Conservation (phyloP, 2,113 vertebrate species). For the Amphiprion ocellaris region DNA sequence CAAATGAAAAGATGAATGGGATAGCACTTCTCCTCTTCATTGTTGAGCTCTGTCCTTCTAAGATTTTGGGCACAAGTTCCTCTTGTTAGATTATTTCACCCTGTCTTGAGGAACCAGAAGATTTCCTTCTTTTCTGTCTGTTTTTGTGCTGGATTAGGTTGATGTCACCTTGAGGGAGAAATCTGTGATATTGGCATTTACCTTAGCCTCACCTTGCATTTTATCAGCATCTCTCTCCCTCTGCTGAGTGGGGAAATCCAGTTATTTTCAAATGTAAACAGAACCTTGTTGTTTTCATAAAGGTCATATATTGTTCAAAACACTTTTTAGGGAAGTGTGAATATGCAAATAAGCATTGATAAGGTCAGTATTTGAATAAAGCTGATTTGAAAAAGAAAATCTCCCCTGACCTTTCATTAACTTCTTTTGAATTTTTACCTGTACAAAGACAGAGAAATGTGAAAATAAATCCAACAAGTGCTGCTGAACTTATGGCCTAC, state of each 20-base stretch:
- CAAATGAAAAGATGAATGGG: slow-evolving; percentile 63
- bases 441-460: slow-evolving; percentile 17
- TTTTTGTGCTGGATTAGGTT: slow-evolving; percentile 6
- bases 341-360: slow-evolving; percentile 78
- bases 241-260: slow-evolving; percentile 34
- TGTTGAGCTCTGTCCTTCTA: slow-evolving; percentile 20
- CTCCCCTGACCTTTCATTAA: slow-evolving; percentile 70
- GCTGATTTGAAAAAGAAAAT: slow-evolving; percentile 46
- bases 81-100: background rate
- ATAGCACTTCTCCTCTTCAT: slow-evolving; percentile 19
- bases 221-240: background rate
- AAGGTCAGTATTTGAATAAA: slow-evolving; percentile 85
- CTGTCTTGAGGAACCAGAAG: background rate
- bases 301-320: slow-evolving; percentile 75
- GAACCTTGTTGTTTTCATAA: slow-evolving; percentile 66
- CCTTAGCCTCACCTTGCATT: background rate
- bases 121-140: background rate
- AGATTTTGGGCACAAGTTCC: slow-evolving; percentile 22
- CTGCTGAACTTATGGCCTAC: background rate
- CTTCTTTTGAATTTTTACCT: slow-evolving; percentile 40
- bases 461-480: slow-evolving; percentile 34
- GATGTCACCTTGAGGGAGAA: background rate
- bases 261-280: slow-evolving; percentile 45
- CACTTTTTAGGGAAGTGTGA: slow-evolving; percentile 48
- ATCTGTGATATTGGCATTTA: slow-evolving; percentile 27